These are phyloP conservation scores for Leucophora obtusa DNA, from an alignment of 2,888 invertebrate genomes.

Conservation along the genomic window DNA sequence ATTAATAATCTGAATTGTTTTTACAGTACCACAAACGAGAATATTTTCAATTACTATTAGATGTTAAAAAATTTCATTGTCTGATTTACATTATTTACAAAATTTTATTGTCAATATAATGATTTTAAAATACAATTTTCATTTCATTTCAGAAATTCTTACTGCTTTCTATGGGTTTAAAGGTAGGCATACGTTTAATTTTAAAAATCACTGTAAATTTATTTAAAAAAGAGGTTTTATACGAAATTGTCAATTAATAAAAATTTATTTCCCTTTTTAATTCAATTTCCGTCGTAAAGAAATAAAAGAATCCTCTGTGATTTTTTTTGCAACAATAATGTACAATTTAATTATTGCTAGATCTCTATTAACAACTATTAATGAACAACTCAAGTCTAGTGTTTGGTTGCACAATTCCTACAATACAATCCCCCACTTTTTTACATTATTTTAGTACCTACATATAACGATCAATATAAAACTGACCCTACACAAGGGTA, in stretches of 20 bases:
- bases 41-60: too few relatives aligned
- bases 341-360: constrained; percentile 23
- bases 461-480: background rate
- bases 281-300: constrained; percentile 40
- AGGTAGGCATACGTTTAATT: background rate
- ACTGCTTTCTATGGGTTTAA: too few relatives aligned
- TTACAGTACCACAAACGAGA: too few relatives aligned
- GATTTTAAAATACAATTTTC: too few relatives aligned
- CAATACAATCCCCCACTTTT: background rate
- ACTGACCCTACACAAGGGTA: constrained; percentile 11
- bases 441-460: background rate
- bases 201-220: background rate
- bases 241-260: constrained; percentile 21
- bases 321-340: constrained; percentile 6
- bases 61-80: too few relatives aligned
- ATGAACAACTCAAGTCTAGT: constrained; percentile 4
- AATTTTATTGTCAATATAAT: too few relatives aligned
- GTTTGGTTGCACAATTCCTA: background rate
- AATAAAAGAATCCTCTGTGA: constrained; percentile 24
- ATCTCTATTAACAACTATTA: background rate
- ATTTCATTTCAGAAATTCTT: too few relatives aligned
- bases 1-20: too few relatives aligned
- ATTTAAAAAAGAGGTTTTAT: background rate
- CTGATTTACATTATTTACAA: too few relatives aligned
- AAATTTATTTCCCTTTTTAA: constrained; percentile 42